phyloP scores from a whole-genome alignment of 2,113 vertebrate genomes.

The Hydropotes inermis region DNA sequence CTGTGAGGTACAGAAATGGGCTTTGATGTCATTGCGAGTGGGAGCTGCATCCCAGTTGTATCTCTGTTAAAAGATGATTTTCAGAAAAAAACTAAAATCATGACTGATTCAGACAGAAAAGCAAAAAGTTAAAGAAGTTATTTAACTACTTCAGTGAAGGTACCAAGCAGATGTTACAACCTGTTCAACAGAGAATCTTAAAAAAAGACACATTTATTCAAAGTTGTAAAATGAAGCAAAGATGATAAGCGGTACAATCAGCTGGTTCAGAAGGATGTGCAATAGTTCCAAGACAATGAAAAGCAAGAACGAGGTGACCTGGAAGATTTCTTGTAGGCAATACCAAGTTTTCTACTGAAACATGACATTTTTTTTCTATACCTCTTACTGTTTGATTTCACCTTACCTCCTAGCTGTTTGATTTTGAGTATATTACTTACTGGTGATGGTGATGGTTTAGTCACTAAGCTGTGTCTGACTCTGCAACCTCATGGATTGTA shows the following conservation, averaged over 20 bases:
- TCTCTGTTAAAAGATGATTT: background rate
- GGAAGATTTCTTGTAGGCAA: background rate
- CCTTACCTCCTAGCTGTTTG: background rate
- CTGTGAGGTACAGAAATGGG: background rate
- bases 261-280: background rate
- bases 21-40: background rate
- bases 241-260: background rate
- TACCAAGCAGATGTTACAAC: background rate
- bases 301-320: background rate
- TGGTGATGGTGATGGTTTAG: background rate
- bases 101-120: background rate
- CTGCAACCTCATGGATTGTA: background rate
- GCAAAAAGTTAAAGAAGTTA: background rate
- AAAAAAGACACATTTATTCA: background rate
- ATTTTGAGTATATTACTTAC: background rate
- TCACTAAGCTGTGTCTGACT: background rate
- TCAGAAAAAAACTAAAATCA: background rate
- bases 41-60: background rate
- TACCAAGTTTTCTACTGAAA: background rate
- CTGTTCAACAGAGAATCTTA: background rate
- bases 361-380: background rate
- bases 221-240: background rate
- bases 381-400: background rate
- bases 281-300: background rate
- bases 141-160: background rate